Conservation (phyloP, 2,888 invertebrate species). For the Hyposoter didymator region DNA sequence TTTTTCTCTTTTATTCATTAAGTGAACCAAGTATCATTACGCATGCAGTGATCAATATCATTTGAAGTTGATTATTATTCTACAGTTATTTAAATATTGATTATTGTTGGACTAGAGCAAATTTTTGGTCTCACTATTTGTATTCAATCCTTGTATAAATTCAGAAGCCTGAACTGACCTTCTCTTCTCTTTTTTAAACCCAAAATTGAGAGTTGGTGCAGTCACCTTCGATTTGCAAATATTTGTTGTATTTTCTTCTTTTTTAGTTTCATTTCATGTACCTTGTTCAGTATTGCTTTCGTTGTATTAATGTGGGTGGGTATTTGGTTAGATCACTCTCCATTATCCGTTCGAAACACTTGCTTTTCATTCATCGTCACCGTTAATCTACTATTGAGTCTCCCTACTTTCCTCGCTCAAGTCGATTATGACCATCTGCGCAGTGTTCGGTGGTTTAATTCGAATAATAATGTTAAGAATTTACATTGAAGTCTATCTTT, state of each 20-base stretch:
- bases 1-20: conserved; percentile 44
- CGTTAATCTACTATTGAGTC: conserved; percentile 49
- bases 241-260: conserved; percentile 11
- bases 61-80: conserved; percentile 52
- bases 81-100: conserved; percentile 30
- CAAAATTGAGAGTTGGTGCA: conserved; percentile 14
- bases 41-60: conserved; percentile 55
- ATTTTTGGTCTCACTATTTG: background rate
- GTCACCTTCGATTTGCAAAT: background rate
- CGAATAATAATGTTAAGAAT: conserved; percentile 41
- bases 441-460: conserved; percentile 34
- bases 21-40: conserved; percentile 58
- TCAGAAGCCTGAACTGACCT: conserved; percentile 38
- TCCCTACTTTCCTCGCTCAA: conserved; percentile 38
- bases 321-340: conserved; percentile 42
- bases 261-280: conserved; percentile 69
- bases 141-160: background rate
- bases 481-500: conserved; percentile 61
- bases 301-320: conserved; percentile 83
- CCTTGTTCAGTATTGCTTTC: conserved; percentile 84
- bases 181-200: conserved; percentile 1
- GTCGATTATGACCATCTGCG: conserved; percentile 14
- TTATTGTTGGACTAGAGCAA: conserved; percentile 66
- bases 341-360: conserved; percentile 35
- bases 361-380: conserved; percentile 30